These are phyloP conservation scores for Sebastes diaconus DNA, from an alignment of 2,797 vertebrate species.

Conservation along the genomic window DNA sequence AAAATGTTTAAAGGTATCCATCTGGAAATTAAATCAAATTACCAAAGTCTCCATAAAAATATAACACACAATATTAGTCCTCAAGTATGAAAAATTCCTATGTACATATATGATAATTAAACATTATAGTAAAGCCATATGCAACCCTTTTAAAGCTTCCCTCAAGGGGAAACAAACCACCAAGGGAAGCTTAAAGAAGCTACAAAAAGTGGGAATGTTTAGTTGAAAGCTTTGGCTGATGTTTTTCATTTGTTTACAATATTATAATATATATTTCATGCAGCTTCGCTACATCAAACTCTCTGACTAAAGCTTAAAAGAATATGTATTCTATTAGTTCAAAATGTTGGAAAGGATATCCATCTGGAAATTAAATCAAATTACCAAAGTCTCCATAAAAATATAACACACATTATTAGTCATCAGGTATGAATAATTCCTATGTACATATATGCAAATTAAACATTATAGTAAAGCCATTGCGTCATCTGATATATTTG, in stretches of 20 bases:
- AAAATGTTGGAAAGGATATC: neutral
- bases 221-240: no score
- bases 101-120: no score
- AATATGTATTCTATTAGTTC: neutral
- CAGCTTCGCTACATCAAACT: no score
- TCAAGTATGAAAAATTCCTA: no score
- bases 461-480: neutral
- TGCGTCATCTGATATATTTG: slow-evolving; percentile 10
- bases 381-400: neutral
- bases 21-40: neutral
- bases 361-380: neutral
- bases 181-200: no score
- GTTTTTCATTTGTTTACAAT: no score
- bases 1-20: neutral
- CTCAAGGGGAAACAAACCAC: no score
- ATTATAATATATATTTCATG: no score
- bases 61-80: neutral
- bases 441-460: neutral
- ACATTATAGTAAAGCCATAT: no score
- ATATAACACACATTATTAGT: neutral
- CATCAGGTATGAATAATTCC: neutral
- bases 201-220: no score
- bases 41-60: neutral
- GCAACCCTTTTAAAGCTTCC: no score
- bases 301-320: neutral